phyloP scores from a whole-genome alignment of 2,797 vertebrate species.

The Anguilla pacifica region DNA sequence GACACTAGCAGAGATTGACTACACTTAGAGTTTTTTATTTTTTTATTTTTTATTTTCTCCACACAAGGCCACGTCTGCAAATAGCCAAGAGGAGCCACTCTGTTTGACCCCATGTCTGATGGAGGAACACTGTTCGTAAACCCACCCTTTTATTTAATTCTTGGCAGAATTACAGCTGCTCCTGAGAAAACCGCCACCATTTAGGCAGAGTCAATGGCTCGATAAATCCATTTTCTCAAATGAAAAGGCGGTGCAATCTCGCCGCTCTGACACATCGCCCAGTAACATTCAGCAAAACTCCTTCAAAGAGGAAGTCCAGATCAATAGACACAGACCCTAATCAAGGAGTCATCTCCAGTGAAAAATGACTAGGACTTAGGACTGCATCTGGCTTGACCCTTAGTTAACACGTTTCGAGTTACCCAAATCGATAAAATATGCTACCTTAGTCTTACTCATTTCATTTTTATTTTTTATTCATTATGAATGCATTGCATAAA shows the following conservation, averaged over 20 bases:
- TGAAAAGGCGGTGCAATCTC: conserved; percentile 4
- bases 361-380: neutral
- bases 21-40: neutral
- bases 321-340: neutral
- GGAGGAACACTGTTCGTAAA: conserved; percentile 1
- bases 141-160: conserved; percentile 20
- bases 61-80: neutral
- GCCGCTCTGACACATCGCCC: neutral
- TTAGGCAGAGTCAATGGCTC: conserved; percentile 6
- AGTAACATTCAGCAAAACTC: conserved; percentile 3
- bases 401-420: neutral
- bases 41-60: neutral
- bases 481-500: neutral
- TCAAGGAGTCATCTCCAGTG: neutral
- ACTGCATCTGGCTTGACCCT: neutral
- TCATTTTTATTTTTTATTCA: neutral
- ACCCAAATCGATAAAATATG: neutral
- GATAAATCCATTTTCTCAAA: conserved; percentile 16
- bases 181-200: neutral
- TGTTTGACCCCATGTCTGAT: neutral
- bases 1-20: neutral
- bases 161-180: conserved; percentile 12
- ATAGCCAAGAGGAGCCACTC: neutral
- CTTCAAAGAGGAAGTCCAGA: neutral
- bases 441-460: too few species aligned